Base-by-base conservation (phyloP, 2,888 invertebrate genomes). In the Ennomos quercinarius region DNA sequence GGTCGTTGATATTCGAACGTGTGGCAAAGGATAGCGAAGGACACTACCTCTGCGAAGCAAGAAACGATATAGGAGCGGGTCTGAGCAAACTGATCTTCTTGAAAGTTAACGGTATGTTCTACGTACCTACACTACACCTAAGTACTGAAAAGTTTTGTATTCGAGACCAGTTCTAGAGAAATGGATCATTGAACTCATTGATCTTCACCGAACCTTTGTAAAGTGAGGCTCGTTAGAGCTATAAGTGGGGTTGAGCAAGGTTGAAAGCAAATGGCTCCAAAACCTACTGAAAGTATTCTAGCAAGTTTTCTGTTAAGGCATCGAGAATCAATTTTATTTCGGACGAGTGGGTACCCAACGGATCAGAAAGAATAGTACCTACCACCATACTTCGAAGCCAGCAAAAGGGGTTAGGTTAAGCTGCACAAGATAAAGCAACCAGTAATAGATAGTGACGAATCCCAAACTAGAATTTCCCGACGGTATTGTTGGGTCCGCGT, bases 41-140 rank as follows among this genome's bases (percentile, higher is more conserved):
- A 0, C 96, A 97, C 84, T 98, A 98, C 84, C 93, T 98, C 52
- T 98, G 98, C 86, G 98, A 98, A 80, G 97, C 98, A n/a, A 95
- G 97, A 76, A 98, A 98, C 82, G 97, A 96, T 70, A 97, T 98
- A 66, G 98, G 98, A 0, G 95, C 97, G 11, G 98, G 97, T 10
- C 95, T 98, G 59, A 98, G 98, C 93, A 98, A 98, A 91, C 96
- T 98, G 54, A 96, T 98, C 72, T 96, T 96, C 83, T 91, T 98
- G 56, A 97, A 97, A 93, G 97, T 98, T 53, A 97, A 98, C 83
- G 97, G 97, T 97, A 91, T 93, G 95, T 89, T 46, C 43, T n/a
- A 27, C 27, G 27, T 27, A 27, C 27, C 27, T 27, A 43, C 5
- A 12, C 27, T 27, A 43, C 5, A 12, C 9, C 46, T 12, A 27